Evolutionary conservation across 2,113 vertebrate genomes (phyloP).

Genomic region (Gopherus flavomarginatus): DNA sequence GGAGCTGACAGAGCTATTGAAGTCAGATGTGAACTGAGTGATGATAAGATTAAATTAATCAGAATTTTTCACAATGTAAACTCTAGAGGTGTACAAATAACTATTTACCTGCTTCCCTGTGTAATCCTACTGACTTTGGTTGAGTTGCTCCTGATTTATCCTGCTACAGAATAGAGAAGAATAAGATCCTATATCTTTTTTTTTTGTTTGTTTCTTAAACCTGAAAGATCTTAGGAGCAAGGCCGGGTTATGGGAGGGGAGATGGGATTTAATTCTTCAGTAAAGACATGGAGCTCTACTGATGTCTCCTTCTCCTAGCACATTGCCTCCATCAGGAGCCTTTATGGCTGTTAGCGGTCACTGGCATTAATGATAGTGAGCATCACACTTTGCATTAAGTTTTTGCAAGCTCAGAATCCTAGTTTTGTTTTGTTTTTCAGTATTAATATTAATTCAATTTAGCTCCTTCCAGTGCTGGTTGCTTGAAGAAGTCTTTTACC

Average conservation of each 20-base stretch:
- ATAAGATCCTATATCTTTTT: background rate
- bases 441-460: background rate
- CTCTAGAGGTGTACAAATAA: background rate
- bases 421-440: background rate
- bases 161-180: background rate
- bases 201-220: background rate
- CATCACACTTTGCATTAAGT: background rate
- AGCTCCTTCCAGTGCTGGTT: background rate
- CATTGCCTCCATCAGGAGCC: background rate
- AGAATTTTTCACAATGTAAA: background rate
- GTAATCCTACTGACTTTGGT: background rate
- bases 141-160: background rate
- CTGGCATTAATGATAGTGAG: accelerated
- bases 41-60: background rate
- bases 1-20: background rate
- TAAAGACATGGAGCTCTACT: background rate
- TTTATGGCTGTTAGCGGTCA: background rate
- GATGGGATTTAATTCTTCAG: background rate
- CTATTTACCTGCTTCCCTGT: background rate
- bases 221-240: background rate
- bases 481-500: background rate
- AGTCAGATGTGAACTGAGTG: background rate
- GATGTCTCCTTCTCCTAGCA: background rate
- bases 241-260: background rate
- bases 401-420: background rate